Conservation (phyloP, 2,113 vertebrate species). For the Erythrolamprus reginae region DNA sequence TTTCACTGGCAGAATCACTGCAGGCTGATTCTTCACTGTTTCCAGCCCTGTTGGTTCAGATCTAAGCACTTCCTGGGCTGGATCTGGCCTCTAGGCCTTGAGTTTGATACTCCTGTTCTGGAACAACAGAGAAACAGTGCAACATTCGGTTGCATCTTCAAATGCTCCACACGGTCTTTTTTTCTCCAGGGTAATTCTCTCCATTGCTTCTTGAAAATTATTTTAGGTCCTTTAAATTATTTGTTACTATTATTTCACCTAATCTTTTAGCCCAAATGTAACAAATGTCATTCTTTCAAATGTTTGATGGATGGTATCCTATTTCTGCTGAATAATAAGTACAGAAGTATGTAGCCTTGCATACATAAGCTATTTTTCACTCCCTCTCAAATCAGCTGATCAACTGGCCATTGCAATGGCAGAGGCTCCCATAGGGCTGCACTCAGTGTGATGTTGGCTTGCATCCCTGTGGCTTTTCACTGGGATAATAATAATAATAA, state of each 20-base stretch:
- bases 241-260: not conserved
- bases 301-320: not conserved
- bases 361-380: not conserved
- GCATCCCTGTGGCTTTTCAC: conserved; percentile 21
- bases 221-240: not conserved
- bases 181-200: not conserved
- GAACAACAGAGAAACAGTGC: not conserved
- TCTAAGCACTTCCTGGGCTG: too few relatives aligned
- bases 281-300: not conserved
- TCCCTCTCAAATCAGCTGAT: not conserved
- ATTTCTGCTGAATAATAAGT: not conserved
- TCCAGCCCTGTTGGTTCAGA: too few relatives aligned
- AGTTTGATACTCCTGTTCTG: too few relatives aligned
- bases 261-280: not conserved
- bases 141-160: not conserved
- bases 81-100: too few relatives aligned
- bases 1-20: too few relatives aligned
- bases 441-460: conserved; percentile 16
- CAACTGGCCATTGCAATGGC: not conserved
- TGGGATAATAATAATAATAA: too few relatives aligned
- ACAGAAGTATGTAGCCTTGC: conserved; percentile 4
- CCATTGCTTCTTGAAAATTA: not conserved
- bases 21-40: too few relatives aligned
- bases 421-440: not conserved
- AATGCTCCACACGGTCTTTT: not conserved